These are phyloP conservation scores for Diplodus sargus DNA, from an alignment of 2,797 vertebrate species.

Conservation along the genomic window DNA sequence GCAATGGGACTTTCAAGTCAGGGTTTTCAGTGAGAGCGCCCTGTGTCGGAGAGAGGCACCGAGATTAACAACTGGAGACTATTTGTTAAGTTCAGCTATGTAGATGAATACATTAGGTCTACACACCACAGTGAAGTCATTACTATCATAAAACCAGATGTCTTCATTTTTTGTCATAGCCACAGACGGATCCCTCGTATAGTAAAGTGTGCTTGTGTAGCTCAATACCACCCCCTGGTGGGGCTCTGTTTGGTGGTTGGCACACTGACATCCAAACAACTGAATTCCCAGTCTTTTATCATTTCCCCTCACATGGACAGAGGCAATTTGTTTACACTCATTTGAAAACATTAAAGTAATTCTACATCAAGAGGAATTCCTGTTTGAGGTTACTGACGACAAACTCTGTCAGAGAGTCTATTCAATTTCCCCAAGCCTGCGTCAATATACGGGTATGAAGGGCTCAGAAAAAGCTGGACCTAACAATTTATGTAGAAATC, in stretches of 20 bases:
- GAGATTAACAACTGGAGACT: conserved; percentile 52
- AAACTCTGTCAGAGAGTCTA: conserved; percentile 39
- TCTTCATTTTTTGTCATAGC: conserved; percentile 76
- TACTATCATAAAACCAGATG: conserved; percentile 81
- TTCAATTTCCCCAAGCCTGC: conserved; percentile 37
- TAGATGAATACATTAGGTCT: conserved; percentile 70
- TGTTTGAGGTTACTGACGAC: conserved; percentile 51
- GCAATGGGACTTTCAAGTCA: conserved; percentile 82
- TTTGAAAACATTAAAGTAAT: conserved; percentile 59
- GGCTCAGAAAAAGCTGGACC: conserved; percentile 55
- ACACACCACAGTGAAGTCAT: conserved; percentile 76
- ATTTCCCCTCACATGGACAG: conserved; percentile 63
- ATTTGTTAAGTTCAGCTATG: conserved; percentile 61
- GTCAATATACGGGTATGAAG: conserved; percentile 29
- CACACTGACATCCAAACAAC: conserved; percentile 77
- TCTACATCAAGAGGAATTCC: conserved; percentile 53
- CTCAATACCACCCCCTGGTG: conserved; percentile 96
- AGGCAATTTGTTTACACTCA: conserved; percentile 67
- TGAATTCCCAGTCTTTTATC: conserved; percentile 69
- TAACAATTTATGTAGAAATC: conserved; percentile 36
- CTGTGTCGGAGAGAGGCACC: conserved; percentile 58
- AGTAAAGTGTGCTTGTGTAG: conserved; percentile 75
- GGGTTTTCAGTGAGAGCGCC: conserved; percentile 76
- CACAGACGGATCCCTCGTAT: conserved; percentile 68
- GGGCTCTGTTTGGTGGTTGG: conserved; percentile 72